phyloP scores from a whole-genome alignment of 2,797 vertebrate genomes.

The Synaphobranchus kaupii region DNA sequence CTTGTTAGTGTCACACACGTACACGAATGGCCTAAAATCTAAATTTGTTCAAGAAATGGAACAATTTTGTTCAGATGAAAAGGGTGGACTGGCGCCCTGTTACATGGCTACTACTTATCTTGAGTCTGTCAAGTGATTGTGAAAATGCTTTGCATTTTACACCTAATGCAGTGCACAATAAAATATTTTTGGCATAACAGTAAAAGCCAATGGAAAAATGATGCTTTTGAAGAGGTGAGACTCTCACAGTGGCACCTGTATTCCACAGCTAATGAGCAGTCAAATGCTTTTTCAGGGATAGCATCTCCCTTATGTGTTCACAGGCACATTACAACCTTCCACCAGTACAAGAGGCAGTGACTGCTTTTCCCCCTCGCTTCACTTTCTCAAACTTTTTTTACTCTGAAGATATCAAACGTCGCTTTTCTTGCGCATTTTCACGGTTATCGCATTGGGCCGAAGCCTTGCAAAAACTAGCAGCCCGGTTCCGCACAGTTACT shows the following conservation, averaged over 20 bases:
- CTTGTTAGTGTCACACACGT: no score
- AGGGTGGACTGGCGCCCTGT: no score
- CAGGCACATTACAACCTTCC: background rate
- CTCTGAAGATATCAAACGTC: background rate
- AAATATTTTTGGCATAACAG: background rate
- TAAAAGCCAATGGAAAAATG: background rate
- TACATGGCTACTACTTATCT: background rate
- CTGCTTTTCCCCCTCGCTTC: background rate
- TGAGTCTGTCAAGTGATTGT: background rate
- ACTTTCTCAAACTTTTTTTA: background rate
- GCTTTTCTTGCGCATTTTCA: background rate
- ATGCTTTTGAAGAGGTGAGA: background rate
- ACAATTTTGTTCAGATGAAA: no score
- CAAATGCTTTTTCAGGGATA: background rate
- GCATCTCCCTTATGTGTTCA: background rate
- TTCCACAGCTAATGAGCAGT: background rate
- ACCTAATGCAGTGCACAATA: background rate
- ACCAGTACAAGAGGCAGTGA: background rate
- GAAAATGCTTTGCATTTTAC: background rate
- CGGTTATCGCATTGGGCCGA: constrained; percentile 12
- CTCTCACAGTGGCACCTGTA: background rate
- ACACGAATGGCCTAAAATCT: no score
- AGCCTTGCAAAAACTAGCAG: constrained; percentile 39
- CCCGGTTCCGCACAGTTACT: constrained; percentile 43
- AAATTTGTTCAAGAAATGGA: no score